Base-by-base conservation (phyloP, 2,113 vertebrate species). In the Paradoxurus hermaphroditus region DNA sequence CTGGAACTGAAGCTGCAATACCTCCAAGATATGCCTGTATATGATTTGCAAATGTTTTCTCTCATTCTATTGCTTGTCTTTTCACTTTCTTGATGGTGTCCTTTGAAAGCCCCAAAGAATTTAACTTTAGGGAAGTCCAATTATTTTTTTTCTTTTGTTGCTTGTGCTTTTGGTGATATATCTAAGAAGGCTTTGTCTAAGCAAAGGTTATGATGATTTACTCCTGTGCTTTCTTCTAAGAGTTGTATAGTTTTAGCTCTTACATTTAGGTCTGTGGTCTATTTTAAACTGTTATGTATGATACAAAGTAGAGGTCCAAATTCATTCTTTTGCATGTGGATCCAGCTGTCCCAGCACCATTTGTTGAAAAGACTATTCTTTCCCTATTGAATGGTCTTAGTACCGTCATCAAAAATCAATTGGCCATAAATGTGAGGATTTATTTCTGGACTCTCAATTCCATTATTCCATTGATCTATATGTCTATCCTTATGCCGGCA, bases 81-180 rank as follows among this genome's bases (percentile, higher is more conserved):
- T 81, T 90, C 25, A 86, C 49, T 94, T 97, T 86, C 85, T 85
- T 95, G 39, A 82, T 85, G 16, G 34, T 65, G 4, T 67, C 56
- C 41, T 65, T 95, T 73, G n/a, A 89, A 89, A 90, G 14, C 7
- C 73, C 62, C 19, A 39, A 44, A 53, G n/a, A 29, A 92, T 79
- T 85, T 92, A 89, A 85, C 85, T 92, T 81, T 65, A 44, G 79
- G 63, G 46, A 85, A 90, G 14, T 81, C 44, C n/a, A 92, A 72
- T 62, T 89, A 46, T 82, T 68, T 81, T 96, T 53, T 79, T 89
- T 36, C 41, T 68, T 79, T 90, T 46, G 11, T 73, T 77, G 31
- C 49, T 83, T 88, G 27, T 85, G 59, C 70, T 92, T 95, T 51
- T 72, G 44, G 70, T 92, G 63, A 53, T 88, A 44, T 62, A 77